A percentile compares a stretch with the other conserved stretches of the same genome.
These are phyloP conservation scores for Colletes gigas DNA, from an alignment of 1,140 invertebrate genomes.

Conservation along the genomic window DNA sequence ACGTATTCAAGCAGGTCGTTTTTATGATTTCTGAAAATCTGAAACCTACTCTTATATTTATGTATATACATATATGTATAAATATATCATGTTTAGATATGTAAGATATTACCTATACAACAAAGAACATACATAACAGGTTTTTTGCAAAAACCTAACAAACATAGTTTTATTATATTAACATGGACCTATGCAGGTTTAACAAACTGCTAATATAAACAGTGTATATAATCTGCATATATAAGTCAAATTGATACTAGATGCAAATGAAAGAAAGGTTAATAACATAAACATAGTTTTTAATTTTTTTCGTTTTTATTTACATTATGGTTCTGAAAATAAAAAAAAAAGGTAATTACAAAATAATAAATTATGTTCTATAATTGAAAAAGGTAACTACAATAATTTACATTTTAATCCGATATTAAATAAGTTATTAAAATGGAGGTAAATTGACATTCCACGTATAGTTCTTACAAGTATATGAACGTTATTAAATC, in stretches of 20 bases:
- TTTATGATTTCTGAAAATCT: constrained; percentile 32
- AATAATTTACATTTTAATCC: not conserved
- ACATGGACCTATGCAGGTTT: constrained; percentile 17
- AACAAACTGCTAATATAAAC: constrained; percentile 37
- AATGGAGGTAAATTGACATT: constrained; percentile 32
- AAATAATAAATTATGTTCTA: not conserved
- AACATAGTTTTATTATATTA: constrained; percentile 41
- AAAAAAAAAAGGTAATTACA: constrained; percentile 11
- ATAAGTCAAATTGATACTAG: constrained; percentile 32
- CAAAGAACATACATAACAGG: constrained; percentile 12
- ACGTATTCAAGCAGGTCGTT: constrained; percentile 36
- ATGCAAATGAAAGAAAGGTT: constrained; percentile 20
- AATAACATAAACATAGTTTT: constrained; percentile 30
- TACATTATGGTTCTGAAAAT: constrained; percentile 3
- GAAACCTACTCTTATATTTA: constrained; percentile 30
- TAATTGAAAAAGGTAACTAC: not conserved
- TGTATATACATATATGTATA: constrained; percentile 53
- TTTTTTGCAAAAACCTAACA: constrained; percentile 5
- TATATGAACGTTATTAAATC: constrained; percentile 6
- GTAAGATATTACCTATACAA: constrained; percentile 34
- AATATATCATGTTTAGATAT: constrained; percentile 48
- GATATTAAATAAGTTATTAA: not conserved
- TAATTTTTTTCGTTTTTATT: constrained; percentile 31
- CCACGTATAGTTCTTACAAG: constrained; percentile 2
- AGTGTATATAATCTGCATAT: constrained; percentile 59